phyloP scores from a whole-genome alignment of 1,140 invertebrate species.

The Stegodyphus mimosarum region DNA sequence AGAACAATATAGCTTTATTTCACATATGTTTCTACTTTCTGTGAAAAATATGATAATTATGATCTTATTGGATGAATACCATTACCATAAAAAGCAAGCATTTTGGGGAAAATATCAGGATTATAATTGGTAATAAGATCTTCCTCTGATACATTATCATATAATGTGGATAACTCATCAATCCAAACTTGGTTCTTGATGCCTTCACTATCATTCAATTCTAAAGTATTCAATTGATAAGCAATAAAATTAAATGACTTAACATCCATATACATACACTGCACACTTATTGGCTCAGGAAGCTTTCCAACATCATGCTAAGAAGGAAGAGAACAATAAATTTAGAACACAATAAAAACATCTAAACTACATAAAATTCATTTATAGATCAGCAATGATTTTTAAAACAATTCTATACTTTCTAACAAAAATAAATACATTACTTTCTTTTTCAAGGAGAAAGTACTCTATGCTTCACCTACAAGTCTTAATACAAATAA shows the following conservation, averaged over 20 bases:
- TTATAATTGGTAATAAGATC: slow-evolving; percentile 40
- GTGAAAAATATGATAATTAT: no score
- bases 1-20: no score
- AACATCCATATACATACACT: slow-evolving; percentile 55
- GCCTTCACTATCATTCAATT: slow-evolving; percentile 42
- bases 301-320: slow-evolving; percentile 51
- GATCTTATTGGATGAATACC: not conserved
- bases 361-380: no score
- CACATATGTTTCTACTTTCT: no score
- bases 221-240: slow-evolving; percentile 61
- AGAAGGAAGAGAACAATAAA: not conserved
- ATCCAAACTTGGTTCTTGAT: slow-evolving; percentile 62
- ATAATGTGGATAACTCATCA: slow-evolving; percentile 17
- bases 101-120: slow-evolving; percentile 18
- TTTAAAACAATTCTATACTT: no score
- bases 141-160: slow-evolving; percentile 1
- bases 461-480: no score
- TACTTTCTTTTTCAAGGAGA: no score
- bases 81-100: slow-evolving; percentile 40
- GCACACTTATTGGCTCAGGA: slow-evolving; percentile 49
- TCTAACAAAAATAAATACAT: no score
- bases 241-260: slow-evolving; percentile 35
- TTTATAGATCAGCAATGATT: no score
- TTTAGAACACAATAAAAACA: no score
- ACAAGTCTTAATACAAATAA: no score